These are phyloP conservation scores for Pseudochirops corinnae DNA, from an alignment of 2,797 vertebrate species.

Conservation along the genomic window DNA sequence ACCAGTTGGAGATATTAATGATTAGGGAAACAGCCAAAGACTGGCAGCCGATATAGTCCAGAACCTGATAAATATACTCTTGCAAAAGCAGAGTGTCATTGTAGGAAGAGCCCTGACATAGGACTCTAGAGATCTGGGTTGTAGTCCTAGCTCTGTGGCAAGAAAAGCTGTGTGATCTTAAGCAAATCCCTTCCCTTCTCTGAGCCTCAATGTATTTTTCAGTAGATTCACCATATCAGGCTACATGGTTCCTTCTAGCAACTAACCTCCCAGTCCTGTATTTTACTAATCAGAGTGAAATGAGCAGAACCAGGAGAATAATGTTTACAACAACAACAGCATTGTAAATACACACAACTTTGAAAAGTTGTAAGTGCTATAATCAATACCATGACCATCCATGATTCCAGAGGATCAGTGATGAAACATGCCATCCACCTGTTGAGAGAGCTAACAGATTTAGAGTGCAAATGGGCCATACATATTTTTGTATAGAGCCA, in stretches of 20 bases:
- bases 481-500: background rate
- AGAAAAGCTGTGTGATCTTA: background rate
- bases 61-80: background rate
- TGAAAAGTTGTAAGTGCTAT: background rate
- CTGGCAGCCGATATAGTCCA: background rate
- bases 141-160: background rate
- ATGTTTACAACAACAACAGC: background rate
- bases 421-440: background rate
- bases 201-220: background rate
- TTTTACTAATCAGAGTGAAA: background rate
- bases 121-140: background rate
- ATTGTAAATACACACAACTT: background rate
- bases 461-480: background rate
- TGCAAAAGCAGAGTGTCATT: background rate
- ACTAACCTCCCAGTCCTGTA: background rate
- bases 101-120: background rate
- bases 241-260: background rate
- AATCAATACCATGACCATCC: background rate
- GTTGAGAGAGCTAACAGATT: background rate
- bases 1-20: conserved; percentile 16
- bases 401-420: background rate
- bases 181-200: background rate
- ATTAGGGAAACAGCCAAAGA: conserved; percentile 35
- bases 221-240: background rate
- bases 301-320: background rate